A percentile compares a stretch with the other conserved stretches of the same genome.
These are phyloP conservation scores for Aurelia sp. DNA, from an alignment of 30 jellyfish, hydroid and myxozoan species.

Conservation along the genomic window DNA sequence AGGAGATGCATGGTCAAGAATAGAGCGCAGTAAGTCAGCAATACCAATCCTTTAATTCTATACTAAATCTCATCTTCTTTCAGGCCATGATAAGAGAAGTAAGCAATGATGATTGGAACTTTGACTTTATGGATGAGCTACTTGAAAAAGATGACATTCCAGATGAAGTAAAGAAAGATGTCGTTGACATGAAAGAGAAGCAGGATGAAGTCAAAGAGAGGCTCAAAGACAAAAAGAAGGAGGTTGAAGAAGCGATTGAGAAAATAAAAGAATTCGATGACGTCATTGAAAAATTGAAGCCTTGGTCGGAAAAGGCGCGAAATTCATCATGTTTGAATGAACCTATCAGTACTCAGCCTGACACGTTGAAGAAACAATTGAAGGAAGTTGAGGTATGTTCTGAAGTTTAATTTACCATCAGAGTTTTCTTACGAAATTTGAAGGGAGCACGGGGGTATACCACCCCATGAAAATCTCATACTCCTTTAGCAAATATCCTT, in stretches of 20 bases:
- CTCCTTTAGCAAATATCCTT: too few species aligned
- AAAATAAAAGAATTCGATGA: constrained; percentile 65
- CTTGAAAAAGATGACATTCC: constrained; percentile 39
- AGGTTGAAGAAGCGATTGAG: constrained; percentile 44
- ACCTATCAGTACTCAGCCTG: constrained; percentile 76
- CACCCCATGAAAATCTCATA: too few species aligned
- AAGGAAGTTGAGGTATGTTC: constrained; percentile 76
- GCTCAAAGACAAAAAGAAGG: constrained; percentile 52
- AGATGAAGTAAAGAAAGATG: constrained; percentile 66
- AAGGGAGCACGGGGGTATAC: too few species aligned
- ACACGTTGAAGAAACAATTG: constrained; percentile 60
- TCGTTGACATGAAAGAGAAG: constrained; percentile 56
- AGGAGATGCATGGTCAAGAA: too few species aligned
- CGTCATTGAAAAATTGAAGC: constrained; percentile 58
- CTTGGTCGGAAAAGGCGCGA: constrained; percentile 18
- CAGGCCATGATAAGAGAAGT: constrained; percentile 61
- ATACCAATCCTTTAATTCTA: too few species aligned
- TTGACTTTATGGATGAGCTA: constrained; percentile 50
- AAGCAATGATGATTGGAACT: constrained; percentile 68
- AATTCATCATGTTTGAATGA: constrained; percentile 49
- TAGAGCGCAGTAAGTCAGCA: too few species aligned
- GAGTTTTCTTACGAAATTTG: too few species aligned
- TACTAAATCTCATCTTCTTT: not conserved
- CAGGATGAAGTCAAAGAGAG: constrained; percentile 58
- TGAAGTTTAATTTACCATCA: too few species aligned